phyloP scores from a whole-genome alignment of 2,797 vertebrate species.

The Microchirus variegatus region DNA sequence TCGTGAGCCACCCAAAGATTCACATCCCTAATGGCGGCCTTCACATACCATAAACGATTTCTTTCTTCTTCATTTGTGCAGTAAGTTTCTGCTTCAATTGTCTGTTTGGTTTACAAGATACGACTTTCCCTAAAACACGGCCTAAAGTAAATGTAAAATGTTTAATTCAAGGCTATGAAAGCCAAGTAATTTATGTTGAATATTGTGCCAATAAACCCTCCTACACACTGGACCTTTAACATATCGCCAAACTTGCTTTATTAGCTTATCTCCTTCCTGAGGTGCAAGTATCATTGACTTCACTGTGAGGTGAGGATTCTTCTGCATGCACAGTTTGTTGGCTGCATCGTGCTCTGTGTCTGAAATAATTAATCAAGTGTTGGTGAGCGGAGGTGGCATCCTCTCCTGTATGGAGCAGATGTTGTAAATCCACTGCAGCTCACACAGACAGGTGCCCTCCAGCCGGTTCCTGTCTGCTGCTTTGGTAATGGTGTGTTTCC shows the following conservation, averaged over 20 bases:
- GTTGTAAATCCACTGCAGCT: slow-evolving; percentile 79
- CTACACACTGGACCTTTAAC: neutral
- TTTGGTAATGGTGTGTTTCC: slow-evolving; percentile 76
- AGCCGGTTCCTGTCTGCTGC: slow-evolving; percentile 80
- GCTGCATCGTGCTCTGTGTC: slow-evolving; percentile 30
- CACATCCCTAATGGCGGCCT: no score
- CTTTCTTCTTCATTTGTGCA: no score
- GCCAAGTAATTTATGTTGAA: no score
- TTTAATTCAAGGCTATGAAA: no score
- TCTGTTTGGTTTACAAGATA: no score
- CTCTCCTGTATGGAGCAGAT: slow-evolving; percentile 72
- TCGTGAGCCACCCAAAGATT: no score
- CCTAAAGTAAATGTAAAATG: no score
- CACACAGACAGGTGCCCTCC: slow-evolving; percentile 78
- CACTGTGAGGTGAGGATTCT: slow-evolving; percentile 25
- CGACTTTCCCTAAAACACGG: no score
- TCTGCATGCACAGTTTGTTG: slow-evolving; percentile 31
- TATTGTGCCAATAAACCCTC: no score
- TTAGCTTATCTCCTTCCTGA: slow-evolving; percentile 1
- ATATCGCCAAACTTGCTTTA: neutral
- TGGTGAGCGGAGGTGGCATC: slow-evolving; percentile 59
- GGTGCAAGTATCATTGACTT: slow-evolving; percentile 9
- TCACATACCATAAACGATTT: no score
- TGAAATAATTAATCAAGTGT: slow-evolving; percentile 67
- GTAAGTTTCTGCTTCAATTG: no score